Conservation (phyloP, 1,140 invertebrate genomes). For the Rhizoglyphus robini region DNA sequence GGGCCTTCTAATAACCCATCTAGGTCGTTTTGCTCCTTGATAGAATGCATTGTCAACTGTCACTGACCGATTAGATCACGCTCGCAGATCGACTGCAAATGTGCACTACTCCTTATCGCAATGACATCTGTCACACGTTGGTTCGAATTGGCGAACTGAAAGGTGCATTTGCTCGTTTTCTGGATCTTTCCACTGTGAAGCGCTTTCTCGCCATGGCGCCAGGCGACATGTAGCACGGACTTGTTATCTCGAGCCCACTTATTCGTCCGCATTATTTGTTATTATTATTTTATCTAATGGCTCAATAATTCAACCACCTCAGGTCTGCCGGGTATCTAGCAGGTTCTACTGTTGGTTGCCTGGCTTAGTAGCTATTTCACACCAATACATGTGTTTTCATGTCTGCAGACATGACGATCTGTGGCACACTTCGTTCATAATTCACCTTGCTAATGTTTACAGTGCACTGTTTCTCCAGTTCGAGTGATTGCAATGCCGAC, state of each 20-base stretch:
- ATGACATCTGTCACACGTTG: neutral
- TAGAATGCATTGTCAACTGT: no score
- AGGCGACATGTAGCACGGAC: no score
- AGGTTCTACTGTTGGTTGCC: neutral
- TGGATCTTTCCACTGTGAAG: no score
- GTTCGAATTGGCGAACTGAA: neutral
- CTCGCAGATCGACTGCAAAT: conserved; percentile 5
- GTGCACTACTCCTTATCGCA: neutral
- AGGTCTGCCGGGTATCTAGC: neutral
- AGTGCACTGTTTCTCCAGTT: neutral
- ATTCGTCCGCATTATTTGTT: neutral
- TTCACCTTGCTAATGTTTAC: neutral
- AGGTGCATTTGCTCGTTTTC: no score
- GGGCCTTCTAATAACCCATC: no score
- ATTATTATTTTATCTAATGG: conserved; percentile 16
- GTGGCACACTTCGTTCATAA: conserved; percentile 12
- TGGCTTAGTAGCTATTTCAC: neutral
- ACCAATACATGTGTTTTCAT: conserved; percentile 1
- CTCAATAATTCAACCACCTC: conserved; percentile 13
- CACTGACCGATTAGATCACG: neutral
- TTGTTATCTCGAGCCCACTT: neutral
- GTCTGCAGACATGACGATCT: neutral
- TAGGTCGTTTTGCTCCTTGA: no score
- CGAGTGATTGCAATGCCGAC: neutral
- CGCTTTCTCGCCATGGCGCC: no score